These are phyloP conservation scores for Oryzias celebensis DNA, from an alignment of 2,113 vertebrate genomes.

Conservation along the genomic window DNA sequence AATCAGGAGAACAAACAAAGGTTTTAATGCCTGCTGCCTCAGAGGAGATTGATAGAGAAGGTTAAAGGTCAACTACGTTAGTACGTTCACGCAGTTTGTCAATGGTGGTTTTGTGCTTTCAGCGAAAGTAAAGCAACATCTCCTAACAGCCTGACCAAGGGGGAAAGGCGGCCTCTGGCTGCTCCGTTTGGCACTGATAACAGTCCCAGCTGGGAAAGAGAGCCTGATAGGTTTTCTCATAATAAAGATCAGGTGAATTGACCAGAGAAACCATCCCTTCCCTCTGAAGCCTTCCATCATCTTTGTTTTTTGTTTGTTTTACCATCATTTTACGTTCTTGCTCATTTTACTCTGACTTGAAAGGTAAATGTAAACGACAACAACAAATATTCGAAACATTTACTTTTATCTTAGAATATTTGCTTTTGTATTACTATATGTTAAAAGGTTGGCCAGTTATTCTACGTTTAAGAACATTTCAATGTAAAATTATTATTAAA, in stretches of 20 bases:
- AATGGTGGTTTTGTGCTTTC: constrained; percentile 73
- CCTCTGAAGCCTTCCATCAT: constrained; percentile 30
- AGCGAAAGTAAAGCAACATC: constrained; percentile 68
- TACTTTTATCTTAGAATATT: too few relatives aligned
- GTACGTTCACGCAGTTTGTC: constrained; percentile 26
- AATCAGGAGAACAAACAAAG: too few relatives aligned
- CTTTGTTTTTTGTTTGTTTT: constrained; percentile 22
- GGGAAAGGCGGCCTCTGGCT: constrained; percentile 52
- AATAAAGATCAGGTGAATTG: constrained; percentile 76
- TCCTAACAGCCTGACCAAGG: constrained; percentile 55
- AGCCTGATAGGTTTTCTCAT: constrained; percentile 57
- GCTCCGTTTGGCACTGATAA: constrained; percentile 81
- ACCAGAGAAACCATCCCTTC: constrained; percentile 31
- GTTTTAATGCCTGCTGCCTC: too few relatives aligned
- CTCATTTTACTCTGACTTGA: neutral
- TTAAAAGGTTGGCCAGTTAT: too few relatives aligned
- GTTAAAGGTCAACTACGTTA: too few relatives aligned
- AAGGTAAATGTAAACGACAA: too few relatives aligned
- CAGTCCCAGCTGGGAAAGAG: constrained; percentile 67
- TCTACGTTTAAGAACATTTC: too few relatives aligned
- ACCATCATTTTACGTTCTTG: constrained; percentile 14
- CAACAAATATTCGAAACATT: too few relatives aligned
- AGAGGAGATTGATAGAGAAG: too few relatives aligned
- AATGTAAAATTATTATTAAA: too few relatives aligned
- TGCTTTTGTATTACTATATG: too few relatives aligned